A percentile compares a stretch with the other conserved stretches of the same genome.
Evolutionary conservation across 2,888 invertebrate species (phyloP).

Genomic region (Athalia circularis): DNA sequence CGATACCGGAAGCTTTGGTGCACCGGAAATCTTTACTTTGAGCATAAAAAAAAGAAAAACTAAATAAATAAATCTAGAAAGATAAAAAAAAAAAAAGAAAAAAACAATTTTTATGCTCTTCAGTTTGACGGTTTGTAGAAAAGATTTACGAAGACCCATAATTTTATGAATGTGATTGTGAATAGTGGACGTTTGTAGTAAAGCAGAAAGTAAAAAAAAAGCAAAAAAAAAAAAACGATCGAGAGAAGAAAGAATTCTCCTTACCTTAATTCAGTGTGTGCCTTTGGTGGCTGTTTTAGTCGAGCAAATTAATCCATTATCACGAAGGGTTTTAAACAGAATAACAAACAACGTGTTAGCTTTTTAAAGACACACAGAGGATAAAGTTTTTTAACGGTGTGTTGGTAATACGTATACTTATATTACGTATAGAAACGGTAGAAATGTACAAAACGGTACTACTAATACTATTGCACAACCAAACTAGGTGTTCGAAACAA

Average conservation of each 20-base stretch:
- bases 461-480: too few relatives aligned
- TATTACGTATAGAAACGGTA: neutral
- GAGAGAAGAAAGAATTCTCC: conserved; percentile 48
- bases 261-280: conserved; percentile 64
- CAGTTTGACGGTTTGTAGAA: too few relatives aligned
- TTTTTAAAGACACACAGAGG: conserved; percentile 35
- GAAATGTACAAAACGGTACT: neutral
- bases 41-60: too few relatives aligned
- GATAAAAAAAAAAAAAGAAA: too few relatives aligned
- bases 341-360: conserved; percentile 47
- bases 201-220: neutral
- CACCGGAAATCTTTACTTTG: too few relatives aligned
- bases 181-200: too few relatives aligned
- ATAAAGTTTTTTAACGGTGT: neutral
- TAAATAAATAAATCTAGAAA: too few relatives aligned
- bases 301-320: conserved; percentile 63
- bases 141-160: too few relatives aligned
- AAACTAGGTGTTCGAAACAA: neutral
- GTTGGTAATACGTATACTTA: too few relatives aligned
- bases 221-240: conserved; percentile 31
- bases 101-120: too few relatives aligned
- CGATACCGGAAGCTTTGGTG: neutral
- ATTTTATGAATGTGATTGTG: too few relatives aligned
- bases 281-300: conserved; percentile 43
- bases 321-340: conserved; percentile 50